A percentile compares a stretch with the other conserved stretches of the same genome.
Conservation (phyloP, 1,140 invertebrate species). For the Belonocnema kinseyi region DNA sequence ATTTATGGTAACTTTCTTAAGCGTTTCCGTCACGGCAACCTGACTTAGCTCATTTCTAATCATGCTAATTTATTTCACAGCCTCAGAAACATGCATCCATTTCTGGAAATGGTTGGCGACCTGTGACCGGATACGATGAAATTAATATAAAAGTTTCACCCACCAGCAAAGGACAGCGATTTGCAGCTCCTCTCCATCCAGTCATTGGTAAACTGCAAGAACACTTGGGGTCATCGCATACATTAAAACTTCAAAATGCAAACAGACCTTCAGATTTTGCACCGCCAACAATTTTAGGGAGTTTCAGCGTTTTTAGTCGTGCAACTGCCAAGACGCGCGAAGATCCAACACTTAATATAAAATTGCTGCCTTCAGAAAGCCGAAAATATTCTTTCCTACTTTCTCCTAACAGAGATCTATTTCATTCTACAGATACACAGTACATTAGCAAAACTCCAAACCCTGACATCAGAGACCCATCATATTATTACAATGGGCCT, state of each 20-base stretch:
- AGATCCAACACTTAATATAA: conserved; percentile 48
- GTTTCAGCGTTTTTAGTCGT: conserved; percentile 71
- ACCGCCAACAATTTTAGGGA: conserved; percentile 73
- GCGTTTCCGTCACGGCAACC: too few relatives aligned
- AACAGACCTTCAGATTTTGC: conserved; percentile 64
- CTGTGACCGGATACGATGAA: conserved; percentile 63
- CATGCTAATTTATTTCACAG: conserved; percentile 42
- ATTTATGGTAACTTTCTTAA: too few relatives aligned
- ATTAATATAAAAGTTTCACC: conserved; percentile 62
- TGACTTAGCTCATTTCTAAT: not conserved
- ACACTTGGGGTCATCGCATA: conserved; percentile 65
- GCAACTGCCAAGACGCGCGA: conserved; percentile 66
- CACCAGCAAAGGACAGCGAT: conserved; percentile 57
- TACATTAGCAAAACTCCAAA: conserved; percentile 53
- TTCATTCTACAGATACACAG: conserved; percentile 61
- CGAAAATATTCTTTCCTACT: conserved; percentile 68
- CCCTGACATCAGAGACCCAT: conserved; percentile 52
- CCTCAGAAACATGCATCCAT: conserved; percentile 62
- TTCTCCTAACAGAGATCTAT: conserved; percentile 65
- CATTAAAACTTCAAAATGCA: conserved; percentile 59
- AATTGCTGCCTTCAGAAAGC: conserved; percentile 61
- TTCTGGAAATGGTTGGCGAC: conserved; percentile 69
- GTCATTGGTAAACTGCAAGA: conserved; percentile 68
- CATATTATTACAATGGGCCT: conserved; percentile 63
- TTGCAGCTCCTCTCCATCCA: conserved; percentile 58